A percentile compares a stretch with the other conserved stretches of the same genome.
phyloP scores from a whole-genome alignment of 2,113 vertebrate species.

The Larimichthys polyactis region DNA sequence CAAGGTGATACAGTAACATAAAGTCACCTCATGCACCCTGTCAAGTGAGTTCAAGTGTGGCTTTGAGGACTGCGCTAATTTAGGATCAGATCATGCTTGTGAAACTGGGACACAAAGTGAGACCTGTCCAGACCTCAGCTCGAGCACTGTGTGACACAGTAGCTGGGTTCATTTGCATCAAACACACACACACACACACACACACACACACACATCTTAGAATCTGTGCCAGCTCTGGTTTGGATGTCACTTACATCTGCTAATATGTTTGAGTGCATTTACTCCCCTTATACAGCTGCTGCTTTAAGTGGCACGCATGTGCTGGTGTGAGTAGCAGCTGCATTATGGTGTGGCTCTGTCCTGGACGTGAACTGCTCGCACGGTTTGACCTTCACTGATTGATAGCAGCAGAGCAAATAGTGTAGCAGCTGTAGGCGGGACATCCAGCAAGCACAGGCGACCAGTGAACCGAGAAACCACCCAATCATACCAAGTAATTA shows the following conservation, averaged over 20 bases:
- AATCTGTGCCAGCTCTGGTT: background rate
- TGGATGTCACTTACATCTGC: background rate
- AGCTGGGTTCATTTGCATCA: conserved; percentile 4
- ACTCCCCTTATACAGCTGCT: background rate
- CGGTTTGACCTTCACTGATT: conserved; percentile 42
- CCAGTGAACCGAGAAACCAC: background rate
- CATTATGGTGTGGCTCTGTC: background rate
- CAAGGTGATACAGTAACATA: background rate
- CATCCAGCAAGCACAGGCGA: background rate
- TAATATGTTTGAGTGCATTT: background rate
- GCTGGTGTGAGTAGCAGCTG: background rate
- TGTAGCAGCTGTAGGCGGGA: conserved; percentile 4
- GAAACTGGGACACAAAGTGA: conserved; percentile 42
- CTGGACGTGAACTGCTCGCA: conserved; percentile 1
- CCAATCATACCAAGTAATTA: background rate
- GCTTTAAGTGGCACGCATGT: background rate
- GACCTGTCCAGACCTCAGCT: conserved; percentile 30
- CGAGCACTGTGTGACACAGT: background rate
- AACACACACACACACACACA: conserved; percentile 1
- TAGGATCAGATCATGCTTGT: conserved; percentile 36
- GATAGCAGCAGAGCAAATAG: conserved; percentile 15
- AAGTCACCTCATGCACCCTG: background rate
- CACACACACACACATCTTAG: background rate
- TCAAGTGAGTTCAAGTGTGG: conserved; percentile 40
- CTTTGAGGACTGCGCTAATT: conserved; percentile 53